Conservation (phyloP, 2,797 vertebrate genomes). For the Mormyrus proboscirostris region DNA sequence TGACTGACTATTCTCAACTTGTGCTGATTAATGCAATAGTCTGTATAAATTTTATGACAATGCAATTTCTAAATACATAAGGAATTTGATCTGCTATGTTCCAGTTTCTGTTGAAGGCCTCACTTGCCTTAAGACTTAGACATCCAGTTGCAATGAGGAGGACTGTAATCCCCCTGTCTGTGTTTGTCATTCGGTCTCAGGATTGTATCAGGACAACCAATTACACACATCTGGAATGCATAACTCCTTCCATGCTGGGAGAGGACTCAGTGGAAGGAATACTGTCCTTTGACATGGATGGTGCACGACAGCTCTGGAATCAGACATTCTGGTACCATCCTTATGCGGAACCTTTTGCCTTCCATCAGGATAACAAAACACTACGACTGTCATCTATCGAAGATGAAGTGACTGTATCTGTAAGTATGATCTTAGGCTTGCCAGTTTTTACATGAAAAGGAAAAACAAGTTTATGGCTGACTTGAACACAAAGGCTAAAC, state of each 20-base stretch:
- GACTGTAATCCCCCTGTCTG: not conserved
- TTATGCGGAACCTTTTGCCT: conserved; percentile 52
- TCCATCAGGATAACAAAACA: conserved; percentile 53
- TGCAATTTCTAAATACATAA: not conserved
- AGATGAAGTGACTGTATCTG: conserved; percentile 69
- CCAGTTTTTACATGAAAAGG: not conserved
- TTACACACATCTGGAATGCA: conserved; percentile 61
- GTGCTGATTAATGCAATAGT: not conserved
- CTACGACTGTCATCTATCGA: conserved; percentile 67
- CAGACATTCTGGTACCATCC: conserved; percentile 63
- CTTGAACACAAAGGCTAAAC: not conserved
- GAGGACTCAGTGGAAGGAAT: conserved; percentile 52
- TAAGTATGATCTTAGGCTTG: conserved; percentile 43
- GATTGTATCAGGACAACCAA: conserved; percentile 57
- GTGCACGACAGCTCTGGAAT: conserved; percentile 43
- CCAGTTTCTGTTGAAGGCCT: not conserved
- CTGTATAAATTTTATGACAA: not conserved
- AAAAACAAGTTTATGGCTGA: not conserved
- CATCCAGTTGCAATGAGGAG: not conserved
- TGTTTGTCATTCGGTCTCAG: conserved; percentile 35
- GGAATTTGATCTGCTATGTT: not conserved
- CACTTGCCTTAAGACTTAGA: not conserved
- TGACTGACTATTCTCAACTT: not conserved
- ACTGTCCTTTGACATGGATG: conserved; percentile 71
- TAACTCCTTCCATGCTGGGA: conserved; percentile 59